Base-by-base conservation (phyloP, 2,888 invertebrate genomes). In the Protonemura montana region DNA sequence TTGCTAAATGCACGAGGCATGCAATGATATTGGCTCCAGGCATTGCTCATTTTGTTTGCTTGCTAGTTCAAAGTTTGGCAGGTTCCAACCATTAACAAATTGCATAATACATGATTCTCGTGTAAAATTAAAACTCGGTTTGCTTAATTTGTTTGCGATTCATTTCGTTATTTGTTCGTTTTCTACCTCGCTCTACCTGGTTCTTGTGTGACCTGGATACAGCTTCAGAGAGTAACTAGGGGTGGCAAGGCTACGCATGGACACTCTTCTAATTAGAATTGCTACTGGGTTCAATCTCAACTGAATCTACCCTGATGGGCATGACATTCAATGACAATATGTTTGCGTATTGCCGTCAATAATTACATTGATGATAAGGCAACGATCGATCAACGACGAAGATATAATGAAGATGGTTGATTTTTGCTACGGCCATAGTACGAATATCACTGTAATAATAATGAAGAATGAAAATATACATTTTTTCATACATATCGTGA, bases 111-210 rank as follows among this genome's bases (percentile, higher is more conserved):
- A 59, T 21, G 21, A 59, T 59, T 28, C 27, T 3, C 78, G 26
- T 78, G 78, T 26, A 28, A 78, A 21, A 28, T 28, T 28, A 7
- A 78, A 78, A 28, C 7, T 1, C 13, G 78, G 27, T 78, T 78
- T 21, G 78, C 78, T 26, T 78, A 28, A 26, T 28, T 26, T 78
- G 29, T 78, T 78, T 28, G 29, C 27, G 6, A 78, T 77, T 25
- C 77, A 77, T 28, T 26, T 28, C 13, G 78, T 78, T 78, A 25
- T 78, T 78, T 28, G 29, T 78, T 21, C 78, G 78, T 59, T 59
- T 59, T 59, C 21, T 59, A 59, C n/a, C n/a, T 59, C 59, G 35
- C 3, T 16, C 59, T 10, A 13, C 21, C 13, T 59, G 59, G 59
- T 21, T 59, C 21, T 21, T 59, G 21, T n/a, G 59, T 59, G 59